Base-by-base conservation (phyloP, 2,888 invertebrate species). In the Drosophila phalerata region DNA sequence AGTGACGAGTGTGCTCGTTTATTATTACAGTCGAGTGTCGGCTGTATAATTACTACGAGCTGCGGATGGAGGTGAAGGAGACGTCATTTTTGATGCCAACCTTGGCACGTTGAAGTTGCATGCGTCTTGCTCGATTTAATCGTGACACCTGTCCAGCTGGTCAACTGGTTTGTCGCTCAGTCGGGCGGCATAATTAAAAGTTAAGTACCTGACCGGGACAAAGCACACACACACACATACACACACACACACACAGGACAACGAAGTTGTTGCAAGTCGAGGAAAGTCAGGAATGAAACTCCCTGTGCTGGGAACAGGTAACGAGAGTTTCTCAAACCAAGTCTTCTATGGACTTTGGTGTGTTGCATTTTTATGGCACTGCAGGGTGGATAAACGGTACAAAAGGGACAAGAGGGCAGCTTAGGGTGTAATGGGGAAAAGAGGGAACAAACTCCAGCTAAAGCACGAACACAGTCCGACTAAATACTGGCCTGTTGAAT, bases 181-280 rank as follows among this genome's bases (percentile, higher is more conserved):
- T 62, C 56, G 66, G 66, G 68, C 64, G 69, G 77, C 79, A 79
- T 79, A 79, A 79, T 79, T 79, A 79, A 79, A 79, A 79, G 79
- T 77, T 77, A 77, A 77, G 67, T 71, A 79, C 74, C 79, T 79
- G 77, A 68, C 71, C 70, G 69, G 69, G 49, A 66, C 56, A 63
- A 42, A 55, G 22, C 37, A 48, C 22, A 28, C 38, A 60, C 45
- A 28, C 22, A 38, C 30, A 34, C n/a, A 34, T 32, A 32, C 17
- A 48, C 37, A 38, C 28, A n/a, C 22, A 49, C 32, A 32, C n/a
- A 32, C 28, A 32, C 25, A 25, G 38, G 11, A 32, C 30, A 32
- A 37, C 15, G 8, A 28, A 28, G 28, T 28, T 6, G 28, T 5
- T 28, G 5, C 6, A 28, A 28, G 28, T 28, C 28, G 28, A 6